These are phyloP conservation scores for Ciconia stormi DNA, from an alignment of 2,113 vertebrate genomes.

Conservation along the genomic window DNA sequence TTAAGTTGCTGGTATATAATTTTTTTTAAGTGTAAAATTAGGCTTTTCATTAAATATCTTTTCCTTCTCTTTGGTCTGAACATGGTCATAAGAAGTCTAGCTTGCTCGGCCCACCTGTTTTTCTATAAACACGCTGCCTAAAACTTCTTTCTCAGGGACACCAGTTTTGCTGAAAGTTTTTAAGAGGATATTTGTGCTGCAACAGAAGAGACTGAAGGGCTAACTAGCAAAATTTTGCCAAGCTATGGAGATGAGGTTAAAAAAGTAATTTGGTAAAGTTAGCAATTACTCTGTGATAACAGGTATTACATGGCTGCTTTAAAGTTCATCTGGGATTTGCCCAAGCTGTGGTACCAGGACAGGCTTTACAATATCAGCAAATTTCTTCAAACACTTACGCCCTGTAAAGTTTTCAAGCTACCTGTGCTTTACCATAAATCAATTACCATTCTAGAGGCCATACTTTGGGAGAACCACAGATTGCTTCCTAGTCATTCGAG, in stretches of 20 bases:
- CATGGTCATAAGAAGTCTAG: neutral
- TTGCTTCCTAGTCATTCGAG: neutral
- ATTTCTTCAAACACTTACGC: neutral
- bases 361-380: neutral
- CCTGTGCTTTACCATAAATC: neutral
- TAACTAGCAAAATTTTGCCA: neutral
- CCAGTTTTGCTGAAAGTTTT: neutral
- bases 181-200: neutral
- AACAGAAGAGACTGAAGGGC: neutral
- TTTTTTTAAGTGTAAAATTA: neutral
- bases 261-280: neutral
- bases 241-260: neutral
- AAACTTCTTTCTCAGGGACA: neutral
- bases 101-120: neutral
- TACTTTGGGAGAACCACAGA: neutral
- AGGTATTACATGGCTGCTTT: neutral
- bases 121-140: neutral
- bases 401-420: neutral
- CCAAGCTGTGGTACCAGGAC: neutral
- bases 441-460: neutral
- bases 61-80: neutral
- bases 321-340: neutral
- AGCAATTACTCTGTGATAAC: neutral
- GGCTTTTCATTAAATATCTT: neutral
- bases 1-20: neutral